phyloP scores from a whole-genome alignment of 2,888 invertebrate species.

The Endotricha flammealis region DNA sequence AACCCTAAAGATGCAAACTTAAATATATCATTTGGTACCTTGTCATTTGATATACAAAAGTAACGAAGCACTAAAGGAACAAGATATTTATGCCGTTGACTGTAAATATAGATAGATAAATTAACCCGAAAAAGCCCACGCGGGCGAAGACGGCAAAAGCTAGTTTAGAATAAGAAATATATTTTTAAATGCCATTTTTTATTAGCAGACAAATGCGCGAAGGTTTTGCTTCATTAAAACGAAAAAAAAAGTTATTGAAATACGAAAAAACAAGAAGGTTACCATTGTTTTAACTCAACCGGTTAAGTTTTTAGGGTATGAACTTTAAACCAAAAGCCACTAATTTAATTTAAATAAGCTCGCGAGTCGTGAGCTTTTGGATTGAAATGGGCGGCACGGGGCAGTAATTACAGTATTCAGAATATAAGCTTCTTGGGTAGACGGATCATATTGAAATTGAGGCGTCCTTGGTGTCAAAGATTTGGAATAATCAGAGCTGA shows the following conservation, averaged over 20 bases:
- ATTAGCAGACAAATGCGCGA: no score
- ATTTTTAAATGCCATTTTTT: no score
- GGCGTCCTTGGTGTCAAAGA: background rate
- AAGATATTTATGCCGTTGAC: no score
- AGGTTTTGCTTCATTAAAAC: no score
- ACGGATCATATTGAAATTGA: constrained; percentile 28
- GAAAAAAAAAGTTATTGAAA: constrained; percentile 12
- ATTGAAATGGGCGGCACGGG: constrained; percentile 41
- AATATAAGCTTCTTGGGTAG: constrained; percentile 35
- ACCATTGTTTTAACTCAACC: constrained; percentile 1
- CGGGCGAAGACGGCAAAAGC: no score
- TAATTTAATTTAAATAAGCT: constrained; percentile 43
- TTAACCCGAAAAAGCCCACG: no score
- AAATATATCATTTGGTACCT: no score
- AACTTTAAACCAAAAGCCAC: constrained; percentile 37
- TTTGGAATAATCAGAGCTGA: background rate
- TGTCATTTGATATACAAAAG: no score
- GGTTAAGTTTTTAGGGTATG: constrained; percentile 17
- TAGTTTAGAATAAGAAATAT: no score
- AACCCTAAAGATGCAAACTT: no score
- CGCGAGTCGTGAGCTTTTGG: constrained; percentile 20
- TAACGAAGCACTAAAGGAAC: no score
- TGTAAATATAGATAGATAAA: no score
- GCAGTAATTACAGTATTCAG: constrained; percentile 22
- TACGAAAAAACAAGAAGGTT: constrained; percentile 9